These are phyloP conservation scores for Helicoverpa armigera DNA, from an alignment of 1,140 invertebrate species.

Conservation along the genomic window DNA sequence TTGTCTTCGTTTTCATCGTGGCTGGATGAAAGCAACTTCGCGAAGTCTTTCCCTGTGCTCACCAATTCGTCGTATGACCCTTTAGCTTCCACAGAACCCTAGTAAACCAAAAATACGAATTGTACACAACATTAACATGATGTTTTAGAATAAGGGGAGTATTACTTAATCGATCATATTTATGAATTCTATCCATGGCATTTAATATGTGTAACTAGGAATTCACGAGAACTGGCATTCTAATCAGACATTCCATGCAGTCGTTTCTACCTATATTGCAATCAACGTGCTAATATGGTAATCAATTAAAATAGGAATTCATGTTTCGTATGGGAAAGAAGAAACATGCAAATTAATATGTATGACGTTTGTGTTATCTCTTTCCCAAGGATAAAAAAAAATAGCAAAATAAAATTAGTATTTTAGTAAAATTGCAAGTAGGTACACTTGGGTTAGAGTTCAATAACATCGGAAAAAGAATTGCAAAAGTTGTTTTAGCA, in stretches of 20 bases:
- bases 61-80: slow-evolving; percentile 88
- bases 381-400: too few relatives aligned
- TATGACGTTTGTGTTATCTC: too few relatives aligned
- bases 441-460: too few relatives aligned
- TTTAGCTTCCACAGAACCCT: slow-evolving; percentile 82
- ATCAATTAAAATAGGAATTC: background rate
- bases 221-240: background rate
- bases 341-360: too few relatives aligned
- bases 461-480: too few relatives aligned
- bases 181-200: background rate
- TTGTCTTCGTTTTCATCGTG: slow-evolving; percentile 78
- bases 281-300: background rate
- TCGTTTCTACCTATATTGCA: background rate
- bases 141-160: too few relatives aligned
- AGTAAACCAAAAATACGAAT: slow-evolving; percentile 46
- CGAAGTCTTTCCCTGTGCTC: slow-evolving; percentile 89
- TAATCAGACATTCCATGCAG: background rate
- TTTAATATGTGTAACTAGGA: background rate
- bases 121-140: background rate
- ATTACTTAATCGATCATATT: too few relatives aligned
- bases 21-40: slow-evolving; percentile 87
- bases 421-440: too few relatives aligned
- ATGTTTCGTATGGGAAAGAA: too few relatives aligned
- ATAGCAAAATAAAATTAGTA: too few relatives aligned
- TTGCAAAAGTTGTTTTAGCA: too few relatives aligned